A percentile compares a stretch with the other conserved stretches of the same genome.
Evolutionary conservation across 2,888 invertebrate genomes (phyloP).

Genomic region (Apodemia mormo): DNA sequence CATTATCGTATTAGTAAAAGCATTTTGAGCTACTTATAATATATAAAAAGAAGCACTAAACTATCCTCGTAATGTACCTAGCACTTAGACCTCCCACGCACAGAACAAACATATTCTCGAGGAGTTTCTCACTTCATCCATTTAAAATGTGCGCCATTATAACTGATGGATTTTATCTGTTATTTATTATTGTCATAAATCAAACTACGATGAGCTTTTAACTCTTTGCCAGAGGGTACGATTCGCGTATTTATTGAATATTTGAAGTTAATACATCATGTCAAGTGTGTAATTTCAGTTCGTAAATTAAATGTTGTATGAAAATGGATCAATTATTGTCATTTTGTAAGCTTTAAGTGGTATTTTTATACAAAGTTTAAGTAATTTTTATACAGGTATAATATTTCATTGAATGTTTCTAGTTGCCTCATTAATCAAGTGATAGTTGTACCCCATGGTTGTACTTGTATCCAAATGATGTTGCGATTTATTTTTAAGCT

Average conservation of each 20-base stretch:
- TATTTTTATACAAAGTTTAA: not conserved
- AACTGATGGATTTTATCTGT: constrained; percentile 20
- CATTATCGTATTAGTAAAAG: not conserved
- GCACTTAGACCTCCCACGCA: constrained; percentile 59
- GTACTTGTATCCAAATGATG: too few species aligned
- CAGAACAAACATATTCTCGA: constrained; percentile 44
- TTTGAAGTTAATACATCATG: constrained; percentile 11
- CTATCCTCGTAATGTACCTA: constrained; percentile 31
- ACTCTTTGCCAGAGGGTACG: constrained; percentile 2
- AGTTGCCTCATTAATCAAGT: too few species aligned
- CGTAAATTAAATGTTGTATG: not conserved
- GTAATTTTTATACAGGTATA: not conserved
- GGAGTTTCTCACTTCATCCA: constrained; percentile 28
- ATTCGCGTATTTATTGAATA: constrained; percentile 11
- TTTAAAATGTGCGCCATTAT: constrained; percentile 23
- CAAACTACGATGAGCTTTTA: constrained; percentile 17
- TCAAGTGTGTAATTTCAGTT: constrained; percentile 7
- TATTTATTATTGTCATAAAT: constrained; percentile 20
- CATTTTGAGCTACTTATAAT: constrained; percentile 33
- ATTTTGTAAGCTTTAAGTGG: not conserved
- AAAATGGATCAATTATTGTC: constrained; percentile 2
- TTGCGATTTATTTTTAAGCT: too few species aligned
- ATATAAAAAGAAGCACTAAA: constrained; percentile 8
- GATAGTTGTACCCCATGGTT: too few species aligned
- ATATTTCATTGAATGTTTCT: not conserved